phyloP scores from a whole-genome alignment of 2,113 vertebrate genomes.

The Pterocles burchelli region DNA sequence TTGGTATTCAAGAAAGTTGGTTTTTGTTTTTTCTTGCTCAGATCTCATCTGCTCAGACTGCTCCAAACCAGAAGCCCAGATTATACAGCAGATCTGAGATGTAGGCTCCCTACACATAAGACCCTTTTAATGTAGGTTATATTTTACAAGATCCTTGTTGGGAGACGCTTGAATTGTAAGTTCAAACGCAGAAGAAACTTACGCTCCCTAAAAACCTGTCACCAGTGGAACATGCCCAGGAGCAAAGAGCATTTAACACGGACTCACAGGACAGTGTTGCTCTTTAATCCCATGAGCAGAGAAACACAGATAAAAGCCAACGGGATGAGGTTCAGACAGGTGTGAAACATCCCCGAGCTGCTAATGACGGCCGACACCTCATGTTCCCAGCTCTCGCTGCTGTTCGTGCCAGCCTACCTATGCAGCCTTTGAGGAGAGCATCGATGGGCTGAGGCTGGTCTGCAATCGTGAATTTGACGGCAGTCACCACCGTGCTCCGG shows the following conservation, averaged over 20 bases:
- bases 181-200: neutral
- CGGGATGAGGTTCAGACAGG: neutral
- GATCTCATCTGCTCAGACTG: neutral
- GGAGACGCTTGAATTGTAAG: neutral
- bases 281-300: neutral
- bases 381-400: neutral
- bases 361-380: neutral
- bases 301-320: neutral
- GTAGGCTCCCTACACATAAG: neutral
- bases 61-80: neutral
- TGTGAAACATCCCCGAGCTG: neutral
- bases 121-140: neutral
- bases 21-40: neutral
- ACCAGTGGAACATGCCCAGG: neutral
- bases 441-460: slow-evolving; percentile 90
- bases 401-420: slow-evolving; percentile 74
- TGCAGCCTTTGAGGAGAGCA: slow-evolving; percentile 84
- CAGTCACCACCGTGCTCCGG: slow-evolving; percentile 89
- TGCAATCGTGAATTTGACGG: slow-evolving; percentile 90
- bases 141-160: neutral
- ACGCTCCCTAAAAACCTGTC: neutral
- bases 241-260: neutral
- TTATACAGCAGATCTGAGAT: neutral
- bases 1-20: neutral
- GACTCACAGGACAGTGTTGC: neutral